A percentile compares a stretch with the other conserved stretches of the same genome.
phyloP scores from a whole-genome alignment of 2,113 vertebrate species.

The Tupaia chinensis region DNA sequence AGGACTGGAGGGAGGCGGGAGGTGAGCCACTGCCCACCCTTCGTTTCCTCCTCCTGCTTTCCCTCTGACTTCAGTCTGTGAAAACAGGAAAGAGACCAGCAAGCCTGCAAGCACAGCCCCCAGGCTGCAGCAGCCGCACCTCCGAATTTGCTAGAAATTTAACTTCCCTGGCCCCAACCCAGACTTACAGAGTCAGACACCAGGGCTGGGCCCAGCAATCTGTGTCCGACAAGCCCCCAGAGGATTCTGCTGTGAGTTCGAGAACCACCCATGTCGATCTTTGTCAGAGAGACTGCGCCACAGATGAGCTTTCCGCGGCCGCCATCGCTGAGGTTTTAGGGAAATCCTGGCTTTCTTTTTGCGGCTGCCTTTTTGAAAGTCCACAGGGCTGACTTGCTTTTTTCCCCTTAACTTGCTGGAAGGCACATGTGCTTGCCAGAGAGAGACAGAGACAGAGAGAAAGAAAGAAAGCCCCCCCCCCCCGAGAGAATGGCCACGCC shows the following conservation, averaged over 20 bases:
- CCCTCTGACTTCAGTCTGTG: not conserved
- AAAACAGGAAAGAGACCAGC: not conserved
- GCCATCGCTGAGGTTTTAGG: rapidly evolving
- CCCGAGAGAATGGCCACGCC: too few relatives aligned
- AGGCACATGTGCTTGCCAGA: too few relatives aligned
- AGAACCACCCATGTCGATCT: not conserved
- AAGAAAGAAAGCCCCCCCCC: too few relatives aligned
- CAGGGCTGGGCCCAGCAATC: not conserved
- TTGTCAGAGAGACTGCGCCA: not conserved
- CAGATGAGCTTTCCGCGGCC: not conserved
- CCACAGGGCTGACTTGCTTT: not conserved
- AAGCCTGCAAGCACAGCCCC: not conserved
- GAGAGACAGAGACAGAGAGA: too few relatives aligned
- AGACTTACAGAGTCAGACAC: not conserved
- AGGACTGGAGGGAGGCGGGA: not conserved
- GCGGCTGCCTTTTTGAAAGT: not conserved
- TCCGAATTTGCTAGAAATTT: not conserved
- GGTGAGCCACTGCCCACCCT: not conserved
- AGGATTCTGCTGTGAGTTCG: not conserved
- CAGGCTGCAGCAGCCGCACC: too few relatives aligned
- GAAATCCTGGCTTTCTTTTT: not conserved
- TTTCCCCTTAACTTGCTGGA: too few relatives aligned
- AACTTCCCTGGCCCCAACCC: not conserved
- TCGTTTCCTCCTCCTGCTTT: not conserved
- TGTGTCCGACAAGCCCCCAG: not conserved